Conservation (phyloP, 30 jellyfish, hydroid and myxozoan species). For the Catostylus mosaicus region DNA sequence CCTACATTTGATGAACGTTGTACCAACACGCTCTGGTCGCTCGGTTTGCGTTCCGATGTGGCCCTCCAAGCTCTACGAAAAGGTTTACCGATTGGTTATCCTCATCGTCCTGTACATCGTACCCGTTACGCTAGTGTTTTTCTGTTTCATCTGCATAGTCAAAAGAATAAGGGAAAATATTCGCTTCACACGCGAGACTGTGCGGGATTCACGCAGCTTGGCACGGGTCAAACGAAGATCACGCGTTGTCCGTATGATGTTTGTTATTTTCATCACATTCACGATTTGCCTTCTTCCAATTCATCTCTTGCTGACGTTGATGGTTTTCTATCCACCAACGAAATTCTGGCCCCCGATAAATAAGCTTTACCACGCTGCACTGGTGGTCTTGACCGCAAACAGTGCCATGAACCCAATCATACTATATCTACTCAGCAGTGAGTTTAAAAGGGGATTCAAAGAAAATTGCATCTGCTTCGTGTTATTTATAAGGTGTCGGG, state of each 20-base stretch:
- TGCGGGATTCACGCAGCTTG: conserved; percentile 51
- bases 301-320: conserved; percentile 52
- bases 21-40: conserved; percentile 45
- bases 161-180: conserved; percentile 53
- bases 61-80: conserved; percentile 36
- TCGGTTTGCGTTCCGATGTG: conserved; percentile 63
- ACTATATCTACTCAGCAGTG: conserved; percentile 78
- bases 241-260: conserved; percentile 76
- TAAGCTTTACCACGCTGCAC: conserved; percentile 34
- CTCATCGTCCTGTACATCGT: conserved; percentile 47
- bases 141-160: conserved; percentile 65
- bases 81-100: conserved; percentile 53
- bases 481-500: not conserved
- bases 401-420: conserved; percentile 94
- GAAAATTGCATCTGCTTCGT: conserved; percentile 51
- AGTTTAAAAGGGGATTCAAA: conserved; percentile 73
- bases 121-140: conserved; percentile 76
- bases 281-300: conserved; percentile 91
- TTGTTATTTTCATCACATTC: conserved; percentile 87
- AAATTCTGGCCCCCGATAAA: conserved; percentile 47
- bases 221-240: conserved; percentile 73
- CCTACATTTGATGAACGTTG: conserved; percentile 26
- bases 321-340: conserved; percentile 54
- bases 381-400: conserved; percentile 73
- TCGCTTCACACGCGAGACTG: conserved; percentile 64